phyloP scores from a whole-genome alignment of 2,797 vertebrate species.

The Artibeus jamaicensis region DNA sequence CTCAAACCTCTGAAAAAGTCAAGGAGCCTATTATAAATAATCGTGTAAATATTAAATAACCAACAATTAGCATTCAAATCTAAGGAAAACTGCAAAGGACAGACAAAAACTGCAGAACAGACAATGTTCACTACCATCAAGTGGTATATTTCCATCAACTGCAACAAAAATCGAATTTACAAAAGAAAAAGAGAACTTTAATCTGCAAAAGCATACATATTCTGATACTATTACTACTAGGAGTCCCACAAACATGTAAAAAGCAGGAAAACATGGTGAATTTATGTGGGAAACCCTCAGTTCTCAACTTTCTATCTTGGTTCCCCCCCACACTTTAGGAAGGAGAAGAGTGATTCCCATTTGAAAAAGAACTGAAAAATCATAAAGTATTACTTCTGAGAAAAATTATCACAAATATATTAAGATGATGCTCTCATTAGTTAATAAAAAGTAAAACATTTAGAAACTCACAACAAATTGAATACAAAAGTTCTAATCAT shows the following conservation, averaged over 20 bases:
- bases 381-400: not conserved
- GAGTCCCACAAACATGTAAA: not conserved
- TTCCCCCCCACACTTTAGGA: not conserved
- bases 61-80: not conserved
- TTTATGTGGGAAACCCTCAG: not conserved
- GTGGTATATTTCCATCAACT: not conserved
- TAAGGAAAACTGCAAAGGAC: slow-evolving; percentile 27
- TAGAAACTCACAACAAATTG: not conserved
- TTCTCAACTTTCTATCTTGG: not conserved
- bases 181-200: not conserved
- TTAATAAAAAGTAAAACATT: slow-evolving; percentile 16
- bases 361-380: not conserved
- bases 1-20: not conserved
- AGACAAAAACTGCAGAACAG: not conserved
- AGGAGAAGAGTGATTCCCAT: not conserved
- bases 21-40: slow-evolving; percentile 25
- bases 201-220: not conserved
- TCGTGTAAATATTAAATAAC: not conserved
- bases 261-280: not conserved
- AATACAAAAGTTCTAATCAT: not conserved
- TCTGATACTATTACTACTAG: not conserved
- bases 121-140: not conserved
- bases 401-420: slow-evolving; percentile 15
- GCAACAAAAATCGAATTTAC: not conserved
- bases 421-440: not conserved